Evolutionary conservation across 2,797 vertebrate species (phyloP).

Genomic region (Corythornis leucogaster): DNA sequence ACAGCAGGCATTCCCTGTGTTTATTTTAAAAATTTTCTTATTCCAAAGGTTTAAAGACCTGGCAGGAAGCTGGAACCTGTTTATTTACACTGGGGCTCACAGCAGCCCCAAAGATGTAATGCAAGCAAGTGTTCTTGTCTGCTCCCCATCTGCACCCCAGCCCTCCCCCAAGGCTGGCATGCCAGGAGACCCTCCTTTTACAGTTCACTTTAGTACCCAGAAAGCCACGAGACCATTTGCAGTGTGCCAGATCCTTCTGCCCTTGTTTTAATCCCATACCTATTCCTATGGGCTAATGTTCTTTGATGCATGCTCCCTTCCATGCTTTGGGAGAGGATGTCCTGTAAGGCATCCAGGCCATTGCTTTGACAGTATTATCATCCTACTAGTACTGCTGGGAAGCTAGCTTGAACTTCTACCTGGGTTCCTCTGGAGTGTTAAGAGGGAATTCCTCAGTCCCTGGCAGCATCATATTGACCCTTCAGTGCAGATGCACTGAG

Average conservation of each 20-base stretch:
- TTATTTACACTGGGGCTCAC: not conserved
- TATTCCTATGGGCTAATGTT: not conserved
- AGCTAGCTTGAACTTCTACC: not conserved
- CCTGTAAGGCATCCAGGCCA: not conserved
- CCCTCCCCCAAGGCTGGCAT: not conserved
- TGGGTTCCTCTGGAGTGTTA: not conserved
- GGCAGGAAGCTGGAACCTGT: conserved; percentile 9
- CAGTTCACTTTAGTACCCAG: not conserved
- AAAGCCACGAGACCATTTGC: not conserved
- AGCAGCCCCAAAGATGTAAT: not conserved
- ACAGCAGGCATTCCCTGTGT: conserved; percentile 12
- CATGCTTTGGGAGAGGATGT: not conserved
- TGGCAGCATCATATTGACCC: not conserved
- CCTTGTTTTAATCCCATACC: not conserved
- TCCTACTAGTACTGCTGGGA: not conserved
- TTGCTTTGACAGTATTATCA: not conserved
- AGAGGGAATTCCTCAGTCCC: not conserved
- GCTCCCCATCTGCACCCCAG: not conserved
- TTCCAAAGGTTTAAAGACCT: conserved; percentile 3
- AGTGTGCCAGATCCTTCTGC: not conserved
- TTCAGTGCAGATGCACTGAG: not conserved
- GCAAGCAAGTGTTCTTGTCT: not conserved
- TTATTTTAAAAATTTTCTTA: not conserved
- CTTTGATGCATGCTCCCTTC: not conserved
- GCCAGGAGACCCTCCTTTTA: not conserved